Evolutionary conservation across 2,888 invertebrate genomes (phyloP).

Genomic region (Amaurobius ferox): DNA sequence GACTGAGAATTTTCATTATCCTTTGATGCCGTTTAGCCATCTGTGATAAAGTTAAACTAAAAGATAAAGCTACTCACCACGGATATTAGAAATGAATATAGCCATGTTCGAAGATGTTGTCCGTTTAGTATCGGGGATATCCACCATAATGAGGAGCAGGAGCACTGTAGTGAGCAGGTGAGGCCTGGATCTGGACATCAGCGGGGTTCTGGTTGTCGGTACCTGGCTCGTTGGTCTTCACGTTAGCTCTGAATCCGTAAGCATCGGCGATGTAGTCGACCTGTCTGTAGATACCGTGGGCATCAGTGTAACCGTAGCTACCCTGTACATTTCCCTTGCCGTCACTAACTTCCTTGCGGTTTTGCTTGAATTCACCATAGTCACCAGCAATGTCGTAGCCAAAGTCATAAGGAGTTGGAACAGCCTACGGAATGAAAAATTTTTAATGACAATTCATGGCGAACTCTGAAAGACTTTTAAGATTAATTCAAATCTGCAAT

Average conservation of each 20-base stretch:
- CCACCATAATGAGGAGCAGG: conserved; percentile 36
- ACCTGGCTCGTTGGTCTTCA: conserved; percentile 72
- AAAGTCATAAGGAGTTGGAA: conserved; percentile 61
- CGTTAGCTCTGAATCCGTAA: conserved; percentile 67
- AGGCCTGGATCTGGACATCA: conserved; percentile 62
- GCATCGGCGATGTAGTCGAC: conserved; percentile 70
- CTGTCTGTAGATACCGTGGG: conserved; percentile 68
- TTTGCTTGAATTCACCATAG: conserved; percentile 66
- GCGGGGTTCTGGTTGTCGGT: conserved; percentile 70
- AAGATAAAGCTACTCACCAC: conserved; percentile 31
- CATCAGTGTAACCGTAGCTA: conserved; percentile 66
- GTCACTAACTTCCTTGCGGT: conserved; percentile 59
- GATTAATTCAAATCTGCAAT: too few relatives aligned
- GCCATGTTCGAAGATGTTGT: neutral
- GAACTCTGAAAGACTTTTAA: too few relatives aligned
- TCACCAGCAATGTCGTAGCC: conserved; percentile 70
- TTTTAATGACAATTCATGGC: too few relatives aligned
- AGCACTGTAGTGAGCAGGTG: conserved; percentile 40
- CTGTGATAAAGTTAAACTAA: neutral
- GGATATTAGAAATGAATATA: conserved; percentile 15
- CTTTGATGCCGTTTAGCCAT: too few relatives aligned
- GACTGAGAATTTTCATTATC: too few relatives aligned
- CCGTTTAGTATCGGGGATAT: conserved; percentile 55
- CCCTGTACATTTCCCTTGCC: conserved; percentile 67
- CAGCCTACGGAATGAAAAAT: conserved; percentile 37